These are phyloP conservation scores for Miniopterus natalensis DNA, from an alignment of 2,113 vertebrate species.

Conservation along the genomic window DNA sequence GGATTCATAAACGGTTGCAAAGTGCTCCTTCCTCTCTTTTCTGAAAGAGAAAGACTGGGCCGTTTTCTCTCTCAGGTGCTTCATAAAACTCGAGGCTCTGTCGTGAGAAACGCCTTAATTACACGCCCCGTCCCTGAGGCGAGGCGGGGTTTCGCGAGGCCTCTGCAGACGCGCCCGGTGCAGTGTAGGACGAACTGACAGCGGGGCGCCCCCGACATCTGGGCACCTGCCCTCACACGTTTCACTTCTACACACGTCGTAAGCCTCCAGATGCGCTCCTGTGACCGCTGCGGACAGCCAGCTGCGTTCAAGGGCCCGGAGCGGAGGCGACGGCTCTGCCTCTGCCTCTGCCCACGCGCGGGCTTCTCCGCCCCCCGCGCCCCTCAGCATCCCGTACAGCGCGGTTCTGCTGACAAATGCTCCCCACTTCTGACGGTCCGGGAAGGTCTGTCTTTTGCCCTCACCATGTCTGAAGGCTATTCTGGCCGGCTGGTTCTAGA, in stretches of 20 bases:
- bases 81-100: not conserved
- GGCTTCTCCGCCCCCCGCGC: no score
- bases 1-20: not conserved
- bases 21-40: not conserved
- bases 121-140: no score
- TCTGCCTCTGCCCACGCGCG: no score
- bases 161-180: no score
- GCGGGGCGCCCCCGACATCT: fast-evolving
- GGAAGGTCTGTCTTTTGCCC: not conserved
- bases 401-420: not conserved
- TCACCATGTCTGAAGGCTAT: not conserved
- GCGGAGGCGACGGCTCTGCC: no score
- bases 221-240: fast-evolving
- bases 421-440: not conserved
- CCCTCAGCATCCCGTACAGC: not conserved
- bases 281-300: no score
- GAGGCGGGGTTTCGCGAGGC: no score
- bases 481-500: not conserved
- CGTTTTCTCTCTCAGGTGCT: not conserved
- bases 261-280: not conserved
- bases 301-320: no score
- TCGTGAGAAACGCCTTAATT: not conserved
- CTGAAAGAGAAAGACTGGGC: not conserved
- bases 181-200: no score
- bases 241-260: not conserved